phyloP scores from a whole-genome alignment of 1,140 invertebrate species.

The Ganaspis sp. region DNA sequence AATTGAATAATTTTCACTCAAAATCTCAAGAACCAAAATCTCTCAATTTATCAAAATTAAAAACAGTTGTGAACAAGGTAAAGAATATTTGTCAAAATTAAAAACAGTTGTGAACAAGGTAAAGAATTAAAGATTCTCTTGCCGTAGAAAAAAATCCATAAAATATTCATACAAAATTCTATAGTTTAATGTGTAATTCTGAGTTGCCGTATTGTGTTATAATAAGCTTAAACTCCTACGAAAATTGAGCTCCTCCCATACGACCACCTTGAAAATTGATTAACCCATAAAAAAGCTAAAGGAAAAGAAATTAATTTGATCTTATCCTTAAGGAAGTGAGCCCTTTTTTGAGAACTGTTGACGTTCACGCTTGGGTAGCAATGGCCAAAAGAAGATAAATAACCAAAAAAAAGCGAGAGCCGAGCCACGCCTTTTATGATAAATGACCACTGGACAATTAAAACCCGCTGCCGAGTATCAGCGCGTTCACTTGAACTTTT shows the following conservation, averaged over 20 bases:
- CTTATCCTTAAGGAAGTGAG: slow-evolving; percentile 3
- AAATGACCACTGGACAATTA: slow-evolving; percentile 28
- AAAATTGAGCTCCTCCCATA: slow-evolving; percentile 5
- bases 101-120: no score
- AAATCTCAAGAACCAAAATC: no score
- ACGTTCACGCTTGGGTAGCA: slow-evolving; percentile 13
- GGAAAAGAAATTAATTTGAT: slow-evolving; percentile 24
- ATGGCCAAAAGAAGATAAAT: slow-evolving; percentile 16
- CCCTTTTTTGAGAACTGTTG: slow-evolving; percentile 5
- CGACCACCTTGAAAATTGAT: slow-evolving; percentile 8
- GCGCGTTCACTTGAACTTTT: slow-evolving; percentile 48
- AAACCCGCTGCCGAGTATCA: slow-evolving; percentile 24
- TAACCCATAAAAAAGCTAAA: slow-evolving; percentile 6
- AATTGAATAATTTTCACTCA: no score
- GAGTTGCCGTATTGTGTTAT: neutral
- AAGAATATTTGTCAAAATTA: no score
- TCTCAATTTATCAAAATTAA: no score
- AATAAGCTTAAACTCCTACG: neutral
- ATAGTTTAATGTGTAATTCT: neutral
- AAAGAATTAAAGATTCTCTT: no score
- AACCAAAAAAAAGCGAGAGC: slow-evolving; percentile 9
- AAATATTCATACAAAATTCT: neutral
- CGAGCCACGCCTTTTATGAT: slow-evolving; percentile 16
- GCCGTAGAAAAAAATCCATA: neutral
- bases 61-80: no score